Base-by-base conservation (phyloP, 2,113 vertebrate genomes). In the Numenius arquata region DNA sequence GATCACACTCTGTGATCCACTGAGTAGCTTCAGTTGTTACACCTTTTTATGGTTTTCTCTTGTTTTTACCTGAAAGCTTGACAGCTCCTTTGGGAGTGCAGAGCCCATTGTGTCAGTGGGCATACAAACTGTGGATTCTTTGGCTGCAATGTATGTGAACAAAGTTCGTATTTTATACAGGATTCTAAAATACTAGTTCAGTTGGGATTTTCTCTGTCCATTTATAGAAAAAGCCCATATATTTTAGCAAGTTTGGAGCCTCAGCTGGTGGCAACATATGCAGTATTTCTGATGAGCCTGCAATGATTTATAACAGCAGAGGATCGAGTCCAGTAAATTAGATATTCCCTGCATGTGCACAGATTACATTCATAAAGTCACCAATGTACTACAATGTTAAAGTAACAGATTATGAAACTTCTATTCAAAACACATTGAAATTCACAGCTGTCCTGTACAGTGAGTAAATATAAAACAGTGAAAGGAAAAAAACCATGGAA, bases 381-480 rank as follows among this genome's bases (percentile, higher is more conserved):
- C 78, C 71, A 85, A 30, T 70, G 58, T 72, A 30, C 59, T 61
- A 45, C 72, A 74, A 48, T 66, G 59, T 41, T 85, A 75, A 85
- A 95, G 78, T 88, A 95, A 89, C 81, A 93, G 84, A 94, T 89
- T 85, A 83, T 89, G 91, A 91, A 79, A 80, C 85, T 93, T 88
- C 85, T 91, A 15, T 88, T 90, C 74, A 63, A 88, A 91, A 88
- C 53, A 62, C 62, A 62, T 62, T 70, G 85, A 91, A 76, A 85
- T 88, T 76, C 67, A 76, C 81, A 83, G 74, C 82, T 85, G 70
- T 87, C 52, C 48, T 17, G 5, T 79, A 30, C 48, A 91, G n/a
- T 47, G 36, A 91, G 55, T 82, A 88, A 94, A 82, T 62, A 59
- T 36, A 76, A 66, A 79, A 34, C 25, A 79, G 25, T 56, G 25